Base-by-base conservation (phyloP, 2,797 vertebrate genomes). In the Alauda arvensis region DNA sequence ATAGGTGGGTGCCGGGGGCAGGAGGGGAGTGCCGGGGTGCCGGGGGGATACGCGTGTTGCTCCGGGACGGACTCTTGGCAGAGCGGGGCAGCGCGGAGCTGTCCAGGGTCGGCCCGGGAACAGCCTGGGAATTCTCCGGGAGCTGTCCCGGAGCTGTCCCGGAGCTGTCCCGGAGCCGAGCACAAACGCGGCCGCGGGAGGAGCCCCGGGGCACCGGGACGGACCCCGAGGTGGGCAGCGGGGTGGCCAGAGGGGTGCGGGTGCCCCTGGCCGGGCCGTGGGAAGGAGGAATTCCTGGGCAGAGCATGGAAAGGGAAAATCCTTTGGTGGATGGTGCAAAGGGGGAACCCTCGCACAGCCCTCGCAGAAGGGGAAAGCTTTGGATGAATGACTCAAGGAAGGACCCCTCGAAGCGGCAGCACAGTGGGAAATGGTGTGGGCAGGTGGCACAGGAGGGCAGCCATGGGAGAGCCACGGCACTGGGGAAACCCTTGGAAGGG, bases 391-490 rank as follows among this genome's bases (percentile, higher is more conserved):
- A 26, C 31, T 65, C 23, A 3, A 12, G 12, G 37, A 39, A 14
- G 4, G 18, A 31, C 3, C 12, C 16, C 59, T 53, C 8, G 1
- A 53, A 56, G 39, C 0, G 3, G 25, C 13, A 60, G 72, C 1
- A 5, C 37, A 28, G 5, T 1, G 71, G 61, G 82, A 69, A 66
- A 77, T 24, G 8, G 3, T 20, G 26, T 10, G 56, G 59, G 5
- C 9, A 15, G 37, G 10, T 8, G 46, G 57, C 19, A 16, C 16
- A 51, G 14, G 25, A 56, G 43, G 21, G 34, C 17, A 78, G 13
- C 10, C 34, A 3, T 31, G 3, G 2, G 66, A 20, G 39, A 74
- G 51, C 11, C 37, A 8, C 1, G 10, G 57, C 20, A 51, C 61
- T 5, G 69, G 42, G 55, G 46, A 87, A 74, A 49, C 5, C 45